These are phyloP conservation scores for Oreochromis niloticus DNA, from an alignment of 2,113 vertebrate genomes.

Conservation along the genomic window DNA sequence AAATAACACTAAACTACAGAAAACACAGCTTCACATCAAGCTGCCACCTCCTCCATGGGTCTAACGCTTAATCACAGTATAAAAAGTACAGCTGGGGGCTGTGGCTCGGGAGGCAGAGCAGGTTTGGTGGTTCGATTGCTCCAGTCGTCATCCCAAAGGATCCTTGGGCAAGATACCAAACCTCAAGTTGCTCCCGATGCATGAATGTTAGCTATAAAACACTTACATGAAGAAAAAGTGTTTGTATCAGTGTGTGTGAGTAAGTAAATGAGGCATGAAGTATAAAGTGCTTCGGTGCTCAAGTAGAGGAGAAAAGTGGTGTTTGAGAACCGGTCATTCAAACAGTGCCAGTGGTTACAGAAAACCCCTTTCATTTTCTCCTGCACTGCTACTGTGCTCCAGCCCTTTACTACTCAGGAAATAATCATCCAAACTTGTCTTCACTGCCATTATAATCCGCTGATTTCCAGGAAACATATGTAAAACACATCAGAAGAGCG, in stretches of 20 bases:
- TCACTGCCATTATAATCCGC: not conserved
- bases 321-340: not conserved
- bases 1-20: not conserved
- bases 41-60: not conserved
- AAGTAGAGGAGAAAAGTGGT: not conserved
- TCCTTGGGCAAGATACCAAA: not conserved
- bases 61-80: not conserved
- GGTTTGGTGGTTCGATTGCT: not conserved
- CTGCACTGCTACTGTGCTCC: not conserved
- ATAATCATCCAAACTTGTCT: not conserved
- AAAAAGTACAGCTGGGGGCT: accelerated
- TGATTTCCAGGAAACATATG: not conserved
- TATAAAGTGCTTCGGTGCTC: not conserved
- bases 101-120: not conserved
- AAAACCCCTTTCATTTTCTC: not conserved
- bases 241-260: not conserved
- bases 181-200: not conserved
- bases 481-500: not conserved
- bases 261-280: not conserved
- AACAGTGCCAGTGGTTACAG: not conserved
- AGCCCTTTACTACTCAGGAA: accelerated
- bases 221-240: not conserved
- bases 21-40: not conserved
- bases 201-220: not conserved
- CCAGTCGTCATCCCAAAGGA: accelerated